Conservation (phyloP, 2,797 vertebrate species). For the Ptychadena robeensis region DNA sequence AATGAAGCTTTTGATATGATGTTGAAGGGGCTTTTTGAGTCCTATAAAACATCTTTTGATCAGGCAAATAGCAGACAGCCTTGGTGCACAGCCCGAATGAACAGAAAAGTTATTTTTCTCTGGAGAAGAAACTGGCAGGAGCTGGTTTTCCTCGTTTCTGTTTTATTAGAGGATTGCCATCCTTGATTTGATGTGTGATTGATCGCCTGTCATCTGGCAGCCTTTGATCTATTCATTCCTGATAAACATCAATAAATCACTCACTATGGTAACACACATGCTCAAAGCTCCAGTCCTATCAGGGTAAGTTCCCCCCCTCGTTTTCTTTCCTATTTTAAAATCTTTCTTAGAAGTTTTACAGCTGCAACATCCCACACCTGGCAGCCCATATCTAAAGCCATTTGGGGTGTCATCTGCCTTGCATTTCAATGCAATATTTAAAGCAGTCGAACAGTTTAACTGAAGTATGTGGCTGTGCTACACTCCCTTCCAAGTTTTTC, state of each 20-base stretch:
- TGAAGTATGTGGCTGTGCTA: slow-evolving; percentile 67
- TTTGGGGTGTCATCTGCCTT: slow-evolving; percentile 71
- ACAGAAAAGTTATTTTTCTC: slow-evolving; percentile 86
- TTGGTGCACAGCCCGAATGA: slow-evolving; percentile 79
- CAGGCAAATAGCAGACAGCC: slow-evolving; percentile 77
- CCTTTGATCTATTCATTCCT: slow-evolving; percentile 98
- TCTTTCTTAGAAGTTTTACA: slow-evolving; percentile 84
- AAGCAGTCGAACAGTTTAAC: slow-evolving; percentile 64
- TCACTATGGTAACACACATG: slow-evolving; percentile 92
- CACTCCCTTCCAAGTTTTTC: not conserved
- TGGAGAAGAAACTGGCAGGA: slow-evolving; percentile 86
- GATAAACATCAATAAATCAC: slow-evolving; percentile 99
- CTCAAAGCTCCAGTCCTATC: slow-evolving; percentile 85
- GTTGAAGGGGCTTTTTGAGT: slow-evolving; percentile 69
- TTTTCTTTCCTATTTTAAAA: slow-evolving; percentile 78
- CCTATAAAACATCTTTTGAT: slow-evolving; percentile 80
- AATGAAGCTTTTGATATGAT: slow-evolving; percentile 73
- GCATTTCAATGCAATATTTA: slow-evolving; percentile 69
- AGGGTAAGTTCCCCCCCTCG: slow-evolving; percentile 83
- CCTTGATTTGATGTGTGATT: slow-evolving; percentile 99
- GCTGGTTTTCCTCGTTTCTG: slow-evolving; percentile 88
- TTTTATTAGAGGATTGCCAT: slow-evolving; percentile 99
- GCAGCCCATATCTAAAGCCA: slow-evolving; percentile 72
- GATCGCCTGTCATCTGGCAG: slow-evolving; percentile 97
- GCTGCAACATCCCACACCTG: slow-evolving; percentile 78